Evolutionary conservation across 1,140 invertebrate genomes (phyloP), one percentile per base, ranked within the genome.

Genomic region (Drosophila hydei): DNA sequence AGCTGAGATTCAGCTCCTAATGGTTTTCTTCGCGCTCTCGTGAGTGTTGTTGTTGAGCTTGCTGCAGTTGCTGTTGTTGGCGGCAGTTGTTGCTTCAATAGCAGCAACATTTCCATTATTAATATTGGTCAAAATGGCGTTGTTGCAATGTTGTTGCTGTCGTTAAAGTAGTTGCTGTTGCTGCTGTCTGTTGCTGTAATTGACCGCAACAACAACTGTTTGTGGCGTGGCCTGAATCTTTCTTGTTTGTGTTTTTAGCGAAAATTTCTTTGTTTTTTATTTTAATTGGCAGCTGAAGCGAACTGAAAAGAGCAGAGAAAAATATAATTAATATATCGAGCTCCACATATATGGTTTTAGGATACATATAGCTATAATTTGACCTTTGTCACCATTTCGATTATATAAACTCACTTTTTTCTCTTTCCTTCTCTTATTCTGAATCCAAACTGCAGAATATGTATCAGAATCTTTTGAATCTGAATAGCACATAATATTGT

Each of bases 41-140:
- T 23, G 16, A 61, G 38, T 60, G 43, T 58, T 47, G 56, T 54
- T 67, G 71, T 62, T 70, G 56, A 8, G 59, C 54, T 42, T 59
- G 62, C 9, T 60, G 27, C 18, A 45, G 45, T 21, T 75, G 67
- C 42, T 77, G 72, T 58, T 84, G 83, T 69, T 79, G 84, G 67
- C 61, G 79, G 74, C 77, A 76, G 75, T 78, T 72, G 81, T 72
- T 72, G 75, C 64, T 71, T 78, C 51, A 74, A 75, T 59, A 72
- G 83, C 81, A 87, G 83, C 81, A 77, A 85, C 81, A 87, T 88
- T 70, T 78, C 81, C 78, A 87, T 88, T 88, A 88, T 78, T 78
- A 75, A 67, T 88, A 88, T 88, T 87, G 83, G 81, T 87, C 83
- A 77, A 80, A 87, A 88, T 81, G 72, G 77, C 72, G 75, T 61